These are phyloP conservation scores for Lasiurus borealis DNA, from an alignment of 2,113 vertebrate species.

Conservation along the genomic window DNA sequence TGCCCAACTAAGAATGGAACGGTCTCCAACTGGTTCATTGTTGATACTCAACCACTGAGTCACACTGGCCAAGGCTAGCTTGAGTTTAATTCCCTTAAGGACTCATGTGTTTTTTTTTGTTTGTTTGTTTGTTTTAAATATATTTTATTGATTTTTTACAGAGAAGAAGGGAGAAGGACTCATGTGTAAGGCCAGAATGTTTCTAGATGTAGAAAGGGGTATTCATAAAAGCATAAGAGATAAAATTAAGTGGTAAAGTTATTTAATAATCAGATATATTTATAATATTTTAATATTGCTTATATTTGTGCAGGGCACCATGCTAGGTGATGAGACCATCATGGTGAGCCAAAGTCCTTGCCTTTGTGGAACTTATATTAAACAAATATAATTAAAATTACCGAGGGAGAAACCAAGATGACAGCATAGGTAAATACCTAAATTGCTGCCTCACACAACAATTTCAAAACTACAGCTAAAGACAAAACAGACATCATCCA, in stretches of 20 bases:
- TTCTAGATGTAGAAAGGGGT: background rate
- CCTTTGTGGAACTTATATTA: slow-evolving; percentile 6
- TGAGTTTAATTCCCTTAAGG: background rate
- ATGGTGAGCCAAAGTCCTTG: background rate
- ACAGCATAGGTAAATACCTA: too few species aligned
- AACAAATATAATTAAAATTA: slow-evolving; percentile 41
- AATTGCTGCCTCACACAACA: too few species aligned
- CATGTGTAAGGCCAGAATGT: background rate
- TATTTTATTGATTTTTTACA: too few species aligned
- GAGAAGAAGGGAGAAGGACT: too few species aligned
- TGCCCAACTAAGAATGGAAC: too few species aligned
- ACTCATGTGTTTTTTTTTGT: too few species aligned
- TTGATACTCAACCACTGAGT: too few species aligned
- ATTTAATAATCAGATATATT: slow-evolving; percentile 23
- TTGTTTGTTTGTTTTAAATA: too few species aligned
- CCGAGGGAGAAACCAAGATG: too few species aligned
- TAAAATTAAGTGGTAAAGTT: slow-evolving; percentile 18
- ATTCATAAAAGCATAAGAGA: background rate
- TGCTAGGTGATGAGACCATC: background rate
- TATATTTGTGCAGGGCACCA: background rate
- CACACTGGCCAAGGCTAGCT: background rate
- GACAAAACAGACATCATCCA: too few species aligned
- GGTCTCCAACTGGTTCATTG: too few species aligned
- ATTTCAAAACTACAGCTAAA: too few species aligned
- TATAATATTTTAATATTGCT: slow-evolving; percentile 18